phyloP scores from a whole-genome alignment of 2,797 vertebrate genomes.

The Apogon talboti region DNA sequence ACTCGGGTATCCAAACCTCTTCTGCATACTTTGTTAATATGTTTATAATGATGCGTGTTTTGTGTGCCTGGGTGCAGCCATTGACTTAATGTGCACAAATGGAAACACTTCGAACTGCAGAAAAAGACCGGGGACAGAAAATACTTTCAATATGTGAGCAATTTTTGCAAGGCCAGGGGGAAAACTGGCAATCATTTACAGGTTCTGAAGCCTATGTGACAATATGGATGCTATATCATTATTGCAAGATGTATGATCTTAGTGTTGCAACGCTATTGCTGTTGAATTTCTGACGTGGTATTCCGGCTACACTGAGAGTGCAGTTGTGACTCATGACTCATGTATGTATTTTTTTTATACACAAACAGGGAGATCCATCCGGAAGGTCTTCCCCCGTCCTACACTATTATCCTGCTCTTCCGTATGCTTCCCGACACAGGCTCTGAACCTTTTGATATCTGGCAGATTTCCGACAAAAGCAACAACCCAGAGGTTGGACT shows the following conservation, averaged over 20 bases:
- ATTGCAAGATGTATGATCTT: conserved; percentile 20
- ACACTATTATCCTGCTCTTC: conserved; percentile 95
- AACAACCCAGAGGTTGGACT: conserved; percentile 96
- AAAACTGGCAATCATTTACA: conserved; percentile 53
- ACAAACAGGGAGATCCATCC: conserved; percentile 93
- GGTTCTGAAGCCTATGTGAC: conserved; percentile 32
- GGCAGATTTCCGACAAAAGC: conserved; percentile 95
- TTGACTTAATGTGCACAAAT: conserved; percentile 63
- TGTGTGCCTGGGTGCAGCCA: conserved; percentile 41
- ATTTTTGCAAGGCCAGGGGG: conserved; percentile 52
- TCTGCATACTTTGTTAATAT: conserved; percentile 60
- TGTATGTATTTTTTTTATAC: conserved; percentile 24
- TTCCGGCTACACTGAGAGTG: conserved; percentile 1
- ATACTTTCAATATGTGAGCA: conserved; percentile 73
- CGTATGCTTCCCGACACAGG: conserved; percentile 92
- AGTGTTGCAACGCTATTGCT: conserved; percentile 18
- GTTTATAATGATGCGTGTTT: conserved; percentile 64
- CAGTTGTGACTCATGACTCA: conserved; percentile 11
- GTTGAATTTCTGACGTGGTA: conserved; percentile 9
- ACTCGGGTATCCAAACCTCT: conserved; percentile 36
- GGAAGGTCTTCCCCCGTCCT: conserved; percentile 92
- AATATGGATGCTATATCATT: conserved; percentile 17
- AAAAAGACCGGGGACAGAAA: conserved; percentile 58
- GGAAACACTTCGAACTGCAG: conserved; percentile 70
- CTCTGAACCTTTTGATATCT: conserved; percentile 93